Conservation (phyloP, 2,888 invertebrate genomes). For the Glaucopsyche alexis region DNA sequence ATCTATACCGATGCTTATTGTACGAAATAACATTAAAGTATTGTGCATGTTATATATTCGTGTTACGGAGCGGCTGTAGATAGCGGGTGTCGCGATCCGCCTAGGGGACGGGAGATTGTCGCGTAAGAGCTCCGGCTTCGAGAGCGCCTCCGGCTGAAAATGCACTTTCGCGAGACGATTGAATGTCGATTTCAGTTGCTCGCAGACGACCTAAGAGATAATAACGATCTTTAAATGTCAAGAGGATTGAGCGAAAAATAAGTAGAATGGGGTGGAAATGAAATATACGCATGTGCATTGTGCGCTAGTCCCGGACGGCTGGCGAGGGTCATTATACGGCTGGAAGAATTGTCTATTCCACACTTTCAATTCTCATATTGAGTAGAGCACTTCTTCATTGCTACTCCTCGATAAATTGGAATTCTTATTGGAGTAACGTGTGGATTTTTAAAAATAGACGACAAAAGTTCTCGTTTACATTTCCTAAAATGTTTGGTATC, state of each 20-base stretch:
- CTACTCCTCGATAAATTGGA: background rate
- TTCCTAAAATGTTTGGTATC: background rate
- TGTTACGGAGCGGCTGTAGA: conserved; percentile 45
- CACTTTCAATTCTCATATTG: conserved; percentile 22
- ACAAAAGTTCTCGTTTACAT: background rate
- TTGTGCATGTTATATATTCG: background rate
- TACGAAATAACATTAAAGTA: background rate
- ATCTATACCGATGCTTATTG: background rate
- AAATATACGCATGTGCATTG: conserved; percentile 15
- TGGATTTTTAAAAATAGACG: background rate
- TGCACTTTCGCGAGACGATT: conserved; percentile 75
- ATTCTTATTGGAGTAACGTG: background rate
- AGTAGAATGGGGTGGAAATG: conserved; percentile 23
- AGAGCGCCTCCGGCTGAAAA: conserved; percentile 71
- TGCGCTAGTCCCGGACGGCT: background rate
- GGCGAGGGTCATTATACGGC: conserved; percentile 19
- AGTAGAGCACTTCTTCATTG: background rate
- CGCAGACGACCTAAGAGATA: conserved; percentile 58
- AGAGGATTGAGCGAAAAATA: conserved; percentile 25
- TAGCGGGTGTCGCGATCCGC: conserved; percentile 54
- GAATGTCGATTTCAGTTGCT: conserved; percentile 71
- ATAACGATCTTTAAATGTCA: conserved; percentile 54
- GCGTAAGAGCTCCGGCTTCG: conserved; percentile 67
- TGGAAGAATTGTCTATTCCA: conserved; percentile 2
- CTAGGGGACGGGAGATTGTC: conserved; percentile 71